Evolutionary conservation across 1,140 invertebrate genomes (phyloP), one percentile per base, ranked within the genome.

Genomic region (Pogonus chalceus): DNA sequence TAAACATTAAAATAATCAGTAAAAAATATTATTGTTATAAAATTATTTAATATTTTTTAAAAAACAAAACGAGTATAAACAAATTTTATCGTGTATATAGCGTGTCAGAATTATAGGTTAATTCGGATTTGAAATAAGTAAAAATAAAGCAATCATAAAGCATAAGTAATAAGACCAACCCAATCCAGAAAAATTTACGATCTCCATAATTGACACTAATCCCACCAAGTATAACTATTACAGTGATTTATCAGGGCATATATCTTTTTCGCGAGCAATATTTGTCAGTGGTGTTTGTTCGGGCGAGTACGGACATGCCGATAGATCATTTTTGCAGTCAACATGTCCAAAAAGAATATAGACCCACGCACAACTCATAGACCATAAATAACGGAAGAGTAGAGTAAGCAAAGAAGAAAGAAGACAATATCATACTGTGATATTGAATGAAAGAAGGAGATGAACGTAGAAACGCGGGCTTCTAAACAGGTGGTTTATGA

Each of bases 251-350:
- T 49, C 47, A 23, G 47, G 47, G 22, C 22, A 49, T 49, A 49
- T 49, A 22, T 49, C 47, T 49, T 49, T 49, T 49, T 49, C 20
- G 47, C 47, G 22, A 21, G 47, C 16, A 49, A 49, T 49, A 49
- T 49, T 49, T 49, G 47, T 49, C 47, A 49, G 47, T 22, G 9
- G 22, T 49, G 47, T 49, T 22, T 22, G 47, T 23, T 21, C 20
- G 47, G 18, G 18, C 47, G 22, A 20, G 47, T 49, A 43, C 37
- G 37, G 37, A 43, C 37, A 43, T 43, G 37, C 37, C 37, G 20
- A 49, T 49, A 49, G 47, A 49, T 49, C 47, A 49, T 49, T 49
- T 49, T 20, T 21, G 20, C 22, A 22, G 47, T 49, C 47, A 49
- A 49, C 22, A 49, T 49, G 20, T 49, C 20, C 20, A 16, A 21